Evolutionary conservation across 2,797 vertebrate genomes (phyloP).

Genomic region (Spinibarbus caldwelli): DNA sequence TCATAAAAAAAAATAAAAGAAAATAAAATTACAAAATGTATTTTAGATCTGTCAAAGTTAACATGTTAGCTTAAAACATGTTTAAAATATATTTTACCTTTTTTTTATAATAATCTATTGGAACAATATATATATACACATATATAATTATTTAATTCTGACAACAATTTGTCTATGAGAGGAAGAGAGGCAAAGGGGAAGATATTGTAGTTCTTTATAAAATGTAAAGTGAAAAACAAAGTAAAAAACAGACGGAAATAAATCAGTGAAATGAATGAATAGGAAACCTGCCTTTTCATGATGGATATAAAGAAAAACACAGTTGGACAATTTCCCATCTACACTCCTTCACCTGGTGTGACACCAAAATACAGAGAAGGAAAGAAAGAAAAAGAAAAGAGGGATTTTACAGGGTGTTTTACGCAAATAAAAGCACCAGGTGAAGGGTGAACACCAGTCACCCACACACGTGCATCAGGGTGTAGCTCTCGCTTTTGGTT

Average conservation of each 20-base stretch:
- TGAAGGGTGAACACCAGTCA: not conserved
- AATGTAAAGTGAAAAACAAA: not conserved
- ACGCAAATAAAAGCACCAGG: constrained; percentile 51
- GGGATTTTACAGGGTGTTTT: constrained; percentile 39
- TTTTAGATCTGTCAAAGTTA: not conserved
- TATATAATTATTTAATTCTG: no score
- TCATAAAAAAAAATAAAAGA: not conserved
- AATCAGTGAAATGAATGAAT: constrained; percentile 6
- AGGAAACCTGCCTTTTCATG: constrained; percentile 10
- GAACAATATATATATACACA: not conserved
- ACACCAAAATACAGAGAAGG: constrained; percentile 31
- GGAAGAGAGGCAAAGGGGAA: not conserved
- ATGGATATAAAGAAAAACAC: constrained; percentile 18
- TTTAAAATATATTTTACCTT: not conserved
- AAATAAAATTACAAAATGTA: not conserved
- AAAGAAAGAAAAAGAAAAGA: constrained; percentile 59
- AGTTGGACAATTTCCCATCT: not conserved
- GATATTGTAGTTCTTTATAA: not conserved
- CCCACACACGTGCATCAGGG: not conserved
- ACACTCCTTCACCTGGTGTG: constrained; percentile 5
- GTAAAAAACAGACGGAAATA: not conserved
- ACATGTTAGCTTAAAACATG: not conserved
- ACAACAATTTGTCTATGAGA: not conserved
- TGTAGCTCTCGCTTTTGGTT: not conserved
- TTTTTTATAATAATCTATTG: not conserved